Base-by-base conservation (phyloP, 2,113 vertebrate species). In the Silurus asotus region DNA sequence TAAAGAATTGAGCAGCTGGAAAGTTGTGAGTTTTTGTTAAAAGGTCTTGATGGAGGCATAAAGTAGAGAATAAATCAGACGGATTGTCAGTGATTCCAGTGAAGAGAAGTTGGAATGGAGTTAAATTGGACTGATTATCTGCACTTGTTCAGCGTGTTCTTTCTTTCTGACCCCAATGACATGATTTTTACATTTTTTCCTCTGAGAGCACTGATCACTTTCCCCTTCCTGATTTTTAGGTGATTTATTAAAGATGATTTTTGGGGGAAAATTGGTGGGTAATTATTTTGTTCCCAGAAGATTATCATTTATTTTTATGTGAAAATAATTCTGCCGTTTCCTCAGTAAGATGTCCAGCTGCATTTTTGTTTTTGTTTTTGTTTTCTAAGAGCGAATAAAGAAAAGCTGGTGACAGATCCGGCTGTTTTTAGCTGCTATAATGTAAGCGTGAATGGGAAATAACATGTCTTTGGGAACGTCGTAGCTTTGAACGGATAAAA, bases 71-170 rank as follows among this genome's bases (percentile, higher is more conserved):
- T 75, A 75, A 75, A 75, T 75, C 72, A 75, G 72, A 75, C 20
- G 20, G 51, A 51, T n/a, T 75, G 48, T 51, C 72, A 75, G 72
- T 75, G 48, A 75, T 75, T 53, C 51, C 48, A 75, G 48, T 51
- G 48, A 51, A 51, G 72, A n/a, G 72, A 10, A 75, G 48, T 23
- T 75, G 72, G 20, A 75, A 75, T 13, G 10, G 72, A 75, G 72
- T 51, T 51, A 53, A 75, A 75, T 75, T 75, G 72, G 72, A 13
- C 72, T 75, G 48, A 75, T 75, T 75, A 75, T 49, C 72, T 75
- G 72, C 9, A 51, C 72, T 74, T 75, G 72, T 75, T 75, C 72
- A 75, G 48, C 20, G 8, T 75, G 48, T 75, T 75, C 72, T 75
- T 75, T 51, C 72, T 23, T 53, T 20, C 72, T 51, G 72, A 75